Evolutionary conservation across 1,140 invertebrate species (phyloP).

Genomic region (Brachionus koreanus): DNA sequence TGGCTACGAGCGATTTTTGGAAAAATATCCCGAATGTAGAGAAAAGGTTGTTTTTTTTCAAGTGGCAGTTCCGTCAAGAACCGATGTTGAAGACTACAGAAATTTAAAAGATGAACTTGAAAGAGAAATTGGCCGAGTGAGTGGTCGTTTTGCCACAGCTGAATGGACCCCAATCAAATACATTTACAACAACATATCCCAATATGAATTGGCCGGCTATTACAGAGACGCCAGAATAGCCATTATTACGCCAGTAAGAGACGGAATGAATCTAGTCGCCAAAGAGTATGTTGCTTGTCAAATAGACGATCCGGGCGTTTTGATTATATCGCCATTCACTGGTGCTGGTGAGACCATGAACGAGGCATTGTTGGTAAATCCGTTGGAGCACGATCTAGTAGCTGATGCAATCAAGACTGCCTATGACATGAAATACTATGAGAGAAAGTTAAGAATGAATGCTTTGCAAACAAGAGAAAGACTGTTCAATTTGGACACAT

Average conservation of each 20-base stretch:
- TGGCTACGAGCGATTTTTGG: slow-evolving; percentile 76
- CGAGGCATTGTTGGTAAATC: slow-evolving; percentile 80
- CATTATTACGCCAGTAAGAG: slow-evolving; percentile 76
- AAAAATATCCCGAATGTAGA: slow-evolving; percentile 78
- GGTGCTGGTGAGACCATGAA: slow-evolving; percentile 65
- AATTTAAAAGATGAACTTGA: slow-evolving; percentile 85
- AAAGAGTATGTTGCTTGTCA: slow-evolving; percentile 89
- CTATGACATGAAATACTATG: slow-evolving; percentile 81
- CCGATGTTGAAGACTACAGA: slow-evolving; percentile 82
- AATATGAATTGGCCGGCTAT: slow-evolving; percentile 76
- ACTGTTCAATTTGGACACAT: slow-evolving; percentile 75
- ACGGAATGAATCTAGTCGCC: slow-evolving; percentile 88
- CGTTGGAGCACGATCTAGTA: slow-evolving; percentile 79
- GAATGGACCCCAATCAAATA: slow-evolving; percentile 86
- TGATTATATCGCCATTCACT: slow-evolving; percentile 83
- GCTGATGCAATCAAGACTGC: slow-evolving; percentile 80
- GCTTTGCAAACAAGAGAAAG: slow-evolving; percentile 71
- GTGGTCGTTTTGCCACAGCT: slow-evolving; percentile 71
- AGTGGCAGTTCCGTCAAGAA: slow-evolving; percentile 80
- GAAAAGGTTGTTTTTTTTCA: slow-evolving; percentile 74
- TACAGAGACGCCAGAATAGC: slow-evolving; percentile 75
- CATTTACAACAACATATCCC: slow-evolving; percentile 76
- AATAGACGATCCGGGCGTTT: slow-evolving; percentile 74
- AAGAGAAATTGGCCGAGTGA: slow-evolving; percentile 78
- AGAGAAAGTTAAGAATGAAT: slow-evolving; percentile 76